Evolutionary conservation across 2,797 vertebrate genomes (phyloP).

Genomic region (Molothrus ater): DNA sequence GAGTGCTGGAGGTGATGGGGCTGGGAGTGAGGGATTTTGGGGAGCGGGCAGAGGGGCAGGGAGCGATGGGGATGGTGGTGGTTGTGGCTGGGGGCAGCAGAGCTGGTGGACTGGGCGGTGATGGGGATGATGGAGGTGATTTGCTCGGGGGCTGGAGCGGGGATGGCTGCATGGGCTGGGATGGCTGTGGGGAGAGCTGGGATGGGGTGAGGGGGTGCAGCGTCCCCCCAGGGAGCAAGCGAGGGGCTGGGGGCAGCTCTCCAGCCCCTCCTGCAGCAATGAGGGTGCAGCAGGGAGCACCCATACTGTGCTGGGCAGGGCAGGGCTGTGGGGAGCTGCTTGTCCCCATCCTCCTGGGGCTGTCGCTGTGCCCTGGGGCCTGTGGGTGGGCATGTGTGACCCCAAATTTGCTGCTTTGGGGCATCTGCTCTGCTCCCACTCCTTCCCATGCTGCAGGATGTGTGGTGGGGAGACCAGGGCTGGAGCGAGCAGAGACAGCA

Average conservation of each 20-base stretch:
- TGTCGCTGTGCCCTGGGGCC: not conserved
- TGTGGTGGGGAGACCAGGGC: not conserved
- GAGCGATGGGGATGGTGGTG: not conserved
- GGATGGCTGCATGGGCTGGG: not conserved
- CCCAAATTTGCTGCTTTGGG: not conserved
- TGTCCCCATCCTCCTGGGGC: accelerated
- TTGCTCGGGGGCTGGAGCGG: not conserved
- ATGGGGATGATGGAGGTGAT: not conserved
- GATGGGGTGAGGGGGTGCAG: not conserved
- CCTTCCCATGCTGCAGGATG: not conserved
- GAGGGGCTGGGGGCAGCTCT: not conserved
- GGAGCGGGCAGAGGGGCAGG: no score
- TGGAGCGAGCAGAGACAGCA: not conserved
- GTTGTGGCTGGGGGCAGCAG: not conserved
- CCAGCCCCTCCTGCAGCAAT: accelerated
- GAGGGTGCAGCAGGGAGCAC: not conserved
- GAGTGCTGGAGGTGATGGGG: no score
- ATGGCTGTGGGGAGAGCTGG: not conserved
- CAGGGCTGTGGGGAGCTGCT: not conserved
- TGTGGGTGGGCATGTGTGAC: not conserved
- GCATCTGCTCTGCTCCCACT: not conserved
- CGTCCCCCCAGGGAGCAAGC: not conserved
- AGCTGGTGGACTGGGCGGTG: not conserved
- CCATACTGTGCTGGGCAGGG: accelerated
- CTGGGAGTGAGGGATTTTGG: no score